Percentiles rank a stretch among this genome's conserved stretches.
Evolutionary conservation across 2,113 vertebrate genomes (phyloP).

Genomic region (Paramormyrops kingsleyae): DNA sequence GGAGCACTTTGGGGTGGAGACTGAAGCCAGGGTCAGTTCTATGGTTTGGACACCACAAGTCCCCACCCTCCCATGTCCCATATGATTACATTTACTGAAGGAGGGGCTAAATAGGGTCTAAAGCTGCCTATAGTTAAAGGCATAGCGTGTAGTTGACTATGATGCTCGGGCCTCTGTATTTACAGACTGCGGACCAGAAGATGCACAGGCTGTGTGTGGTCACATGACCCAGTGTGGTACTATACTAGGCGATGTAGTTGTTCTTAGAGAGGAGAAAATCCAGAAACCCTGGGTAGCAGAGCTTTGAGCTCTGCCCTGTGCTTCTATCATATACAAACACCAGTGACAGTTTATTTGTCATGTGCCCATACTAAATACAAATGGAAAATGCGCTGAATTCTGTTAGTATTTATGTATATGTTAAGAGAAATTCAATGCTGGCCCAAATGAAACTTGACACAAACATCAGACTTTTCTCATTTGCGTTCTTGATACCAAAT

Average conservation of each 20-base stretch:
- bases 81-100: background rate
- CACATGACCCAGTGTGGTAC: background rate
- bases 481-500: background rate
- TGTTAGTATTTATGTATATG: background rate
- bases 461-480: background rate
- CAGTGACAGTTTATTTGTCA: background rate
- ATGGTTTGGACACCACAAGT: background rate
- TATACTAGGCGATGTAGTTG: background rate
- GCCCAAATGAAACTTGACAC: background rate
- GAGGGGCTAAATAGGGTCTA: background rate
- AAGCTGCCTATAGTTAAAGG: background rate
- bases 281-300: background rate
- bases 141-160: background rate
- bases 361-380: background rate
- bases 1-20: background rate
- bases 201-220: background rate
- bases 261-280: background rate
- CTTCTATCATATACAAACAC: background rate
- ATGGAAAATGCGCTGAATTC: background rate
- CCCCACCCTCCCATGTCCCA: background rate
- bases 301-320: background rate
- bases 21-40: background rate
- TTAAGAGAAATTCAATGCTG: background rate
- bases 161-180: background rate
- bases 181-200: background rate